Conservation (phyloP, 2,113 vertebrate species). For the Cebidichthys violaceus region DNA sequence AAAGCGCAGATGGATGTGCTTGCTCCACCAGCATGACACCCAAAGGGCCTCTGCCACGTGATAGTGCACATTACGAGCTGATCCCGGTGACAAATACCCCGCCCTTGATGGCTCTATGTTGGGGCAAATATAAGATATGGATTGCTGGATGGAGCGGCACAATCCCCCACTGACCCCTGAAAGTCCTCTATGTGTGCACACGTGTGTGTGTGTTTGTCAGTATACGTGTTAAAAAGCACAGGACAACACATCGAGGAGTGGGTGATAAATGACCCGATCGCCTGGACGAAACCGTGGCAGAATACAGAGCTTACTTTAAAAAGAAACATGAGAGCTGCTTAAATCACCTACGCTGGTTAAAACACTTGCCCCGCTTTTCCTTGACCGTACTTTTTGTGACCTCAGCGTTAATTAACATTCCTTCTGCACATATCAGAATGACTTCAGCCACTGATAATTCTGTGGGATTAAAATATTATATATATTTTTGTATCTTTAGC, state of each 20-base stretch:
- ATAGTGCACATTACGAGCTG: conserved; percentile 48
- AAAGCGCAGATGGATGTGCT: conserved; percentile 66
- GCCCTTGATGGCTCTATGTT: conserved; percentile 1
- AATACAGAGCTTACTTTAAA: conserved; percentile 27
- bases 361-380: conserved; percentile 25
- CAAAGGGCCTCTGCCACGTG: conserved; percentile 47
- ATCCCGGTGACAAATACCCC: conserved; percentile 39
- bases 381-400: conserved; percentile 28
- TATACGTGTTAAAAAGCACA: conserved; percentile 30
- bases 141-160: conserved; percentile 41
- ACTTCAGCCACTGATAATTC: conserved; percentile 42
- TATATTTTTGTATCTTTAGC: conserved; percentile 28
- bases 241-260: conserved; percentile 3
- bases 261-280: conserved; percentile 48
- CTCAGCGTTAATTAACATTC: conserved; percentile 55
- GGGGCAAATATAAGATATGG: conserved; percentile 41
- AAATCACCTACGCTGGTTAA: conserved; percentile 17
- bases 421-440: conserved; percentile 24
- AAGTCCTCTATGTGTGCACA: conserved; percentile 28
- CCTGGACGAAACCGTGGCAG: background rate
- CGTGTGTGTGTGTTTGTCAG: conserved; percentile 10
- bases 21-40: conserved; percentile 38
- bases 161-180: conserved; percentile 50
- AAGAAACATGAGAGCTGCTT: background rate
- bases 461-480: conserved; percentile 51